phyloP scores from a whole-genome alignment of 1,140 invertebrate species.

The Drosophila equinoxialis region DNA sequence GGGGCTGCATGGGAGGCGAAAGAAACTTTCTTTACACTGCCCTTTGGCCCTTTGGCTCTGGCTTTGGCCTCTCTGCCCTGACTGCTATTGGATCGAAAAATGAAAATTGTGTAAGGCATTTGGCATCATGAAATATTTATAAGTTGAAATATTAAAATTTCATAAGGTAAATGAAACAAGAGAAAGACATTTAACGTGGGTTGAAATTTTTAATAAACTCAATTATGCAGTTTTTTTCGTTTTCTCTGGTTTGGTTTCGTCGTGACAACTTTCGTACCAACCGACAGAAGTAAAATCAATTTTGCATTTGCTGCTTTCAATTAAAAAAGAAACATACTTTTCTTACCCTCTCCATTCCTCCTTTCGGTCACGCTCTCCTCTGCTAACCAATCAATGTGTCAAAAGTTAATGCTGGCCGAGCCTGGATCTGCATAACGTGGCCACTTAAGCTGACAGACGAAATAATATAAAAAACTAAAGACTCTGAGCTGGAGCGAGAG shows the following conservation, averaged over 20 bases:
- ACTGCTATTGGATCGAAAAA: constrained; percentile 28
- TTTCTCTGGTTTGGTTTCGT: not conserved
- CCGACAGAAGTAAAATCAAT: constrained; percentile 22
- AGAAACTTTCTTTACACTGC: constrained; percentile 27
- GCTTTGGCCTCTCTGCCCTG: not conserved
- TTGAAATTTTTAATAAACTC: constrained; percentile 60
- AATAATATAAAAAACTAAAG: constrained; percentile 11
- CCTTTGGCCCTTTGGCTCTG: constrained; percentile 9
- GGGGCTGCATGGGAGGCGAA: constrained; percentile 5
- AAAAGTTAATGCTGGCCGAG: constrained; percentile 64
- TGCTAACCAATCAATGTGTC: constrained; percentile 67
- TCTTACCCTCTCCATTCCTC: not conserved
- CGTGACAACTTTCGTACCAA: not conserved
- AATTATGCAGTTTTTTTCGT: constrained; percentile 60
- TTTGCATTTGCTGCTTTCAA: constrained; percentile 45
- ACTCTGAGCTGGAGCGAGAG: not conserved
- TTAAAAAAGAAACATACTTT: constrained; percentile 35
- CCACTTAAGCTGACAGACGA: constrained; percentile 63
- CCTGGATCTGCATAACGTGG: constrained; percentile 51
- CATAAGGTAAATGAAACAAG: constrained; percentile 68
- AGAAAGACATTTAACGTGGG: constrained; percentile 66
- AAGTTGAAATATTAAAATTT: constrained; percentile 61
- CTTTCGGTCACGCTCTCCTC: not conserved
- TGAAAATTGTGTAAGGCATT: constrained; percentile 51
- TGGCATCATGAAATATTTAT: constrained; percentile 58